phyloP scores from a whole-genome alignment of 2,888 invertebrate genomes.

The Calameuta filiformis region DNA sequence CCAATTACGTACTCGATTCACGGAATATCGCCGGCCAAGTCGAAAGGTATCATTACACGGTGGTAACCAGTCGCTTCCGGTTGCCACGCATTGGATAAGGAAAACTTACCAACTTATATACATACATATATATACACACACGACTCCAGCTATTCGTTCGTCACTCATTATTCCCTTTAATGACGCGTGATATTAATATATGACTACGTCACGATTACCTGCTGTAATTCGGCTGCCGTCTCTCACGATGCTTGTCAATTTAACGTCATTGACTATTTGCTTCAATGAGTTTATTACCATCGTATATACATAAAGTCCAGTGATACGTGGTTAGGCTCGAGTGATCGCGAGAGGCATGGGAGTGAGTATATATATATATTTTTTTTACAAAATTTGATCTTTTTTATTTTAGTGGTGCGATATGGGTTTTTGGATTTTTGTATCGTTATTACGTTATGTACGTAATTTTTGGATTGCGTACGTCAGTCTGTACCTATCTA shows the following conservation, averaged over 20 bases:
- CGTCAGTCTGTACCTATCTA: not conserved
- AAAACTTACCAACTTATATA: not conserved
- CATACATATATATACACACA: not conserved
- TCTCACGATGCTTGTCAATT: not conserved
- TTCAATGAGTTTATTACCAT: slow-evolving; percentile 17
- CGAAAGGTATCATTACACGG: slow-evolving; percentile 19
- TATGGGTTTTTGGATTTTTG: not conserved
- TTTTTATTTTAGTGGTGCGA: not conserved
- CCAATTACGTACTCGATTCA: slow-evolving; percentile 18
- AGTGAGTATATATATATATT: not conserved
- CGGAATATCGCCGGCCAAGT: slow-evolving; percentile 15
- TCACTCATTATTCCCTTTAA: slow-evolving; percentile 14
- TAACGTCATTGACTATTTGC: slow-evolving; percentile 18
- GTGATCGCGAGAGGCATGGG: not conserved
- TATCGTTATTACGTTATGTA: not conserved
- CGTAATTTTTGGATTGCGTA: not conserved
- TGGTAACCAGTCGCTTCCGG: slow-evolving; percentile 20
- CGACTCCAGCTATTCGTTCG: not conserved
- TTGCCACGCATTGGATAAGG: slow-evolving; percentile 10
- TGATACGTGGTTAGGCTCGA: not conserved
- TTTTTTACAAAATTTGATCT: not conserved
- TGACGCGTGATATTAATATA: slow-evolving; percentile 23
- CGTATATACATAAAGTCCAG: not conserved
- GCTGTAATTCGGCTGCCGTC: slow-evolving; percentile 19
- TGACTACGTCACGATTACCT: slow-evolving; percentile 10